Conservation (phyloP, 2,888 invertebrate genomes). For the Chrysopilus asiliformis region DNA sequence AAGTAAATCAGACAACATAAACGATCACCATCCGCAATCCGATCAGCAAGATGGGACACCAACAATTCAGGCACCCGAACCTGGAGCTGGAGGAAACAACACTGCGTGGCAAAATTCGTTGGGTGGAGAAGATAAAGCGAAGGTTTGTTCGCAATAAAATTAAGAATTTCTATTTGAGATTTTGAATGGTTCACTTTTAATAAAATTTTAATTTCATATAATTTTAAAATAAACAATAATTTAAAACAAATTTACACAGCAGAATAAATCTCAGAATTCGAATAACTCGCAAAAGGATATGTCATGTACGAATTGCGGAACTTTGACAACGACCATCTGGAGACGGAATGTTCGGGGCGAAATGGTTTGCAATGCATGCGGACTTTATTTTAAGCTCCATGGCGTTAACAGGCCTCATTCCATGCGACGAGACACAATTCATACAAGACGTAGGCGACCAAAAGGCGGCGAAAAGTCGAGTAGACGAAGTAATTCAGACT, state of each 20-base stretch:
- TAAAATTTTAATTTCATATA: neutral
- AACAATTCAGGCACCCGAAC: no score
- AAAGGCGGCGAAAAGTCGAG: conserved; percentile 54
- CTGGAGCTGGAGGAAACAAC: no score
- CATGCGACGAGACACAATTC: conserved; percentile 94
- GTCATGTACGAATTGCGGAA: conserved; percentile 91
- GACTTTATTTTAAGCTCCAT: conserved; percentile 93
- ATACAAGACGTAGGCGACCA: conserved; percentile 80
- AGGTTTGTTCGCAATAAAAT: no score
- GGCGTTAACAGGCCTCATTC: conserved; percentile 85
- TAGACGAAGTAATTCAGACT: conserved; percentile 35
- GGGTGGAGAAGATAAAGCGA: conserved; percentile 6
- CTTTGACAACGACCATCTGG: conserved; percentile 97
- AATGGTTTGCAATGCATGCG: conserved; percentile 98
- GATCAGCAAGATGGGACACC: no score
- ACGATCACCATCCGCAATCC: no score
- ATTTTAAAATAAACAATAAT: conserved; percentile 1
- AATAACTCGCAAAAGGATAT: conserved; percentile 47
- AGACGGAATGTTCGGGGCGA: conserved; percentile 90
- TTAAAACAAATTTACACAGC: no score
- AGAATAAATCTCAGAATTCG: conserved; percentile 10
- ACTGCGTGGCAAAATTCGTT: conserved; percentile 8
- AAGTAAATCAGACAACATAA: conserved; percentile 37
- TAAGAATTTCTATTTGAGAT: no score
- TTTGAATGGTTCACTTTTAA: neutral